Conservation (phyloP, 2,113 vertebrate genomes). For the Pithys albifrons region DNA sequence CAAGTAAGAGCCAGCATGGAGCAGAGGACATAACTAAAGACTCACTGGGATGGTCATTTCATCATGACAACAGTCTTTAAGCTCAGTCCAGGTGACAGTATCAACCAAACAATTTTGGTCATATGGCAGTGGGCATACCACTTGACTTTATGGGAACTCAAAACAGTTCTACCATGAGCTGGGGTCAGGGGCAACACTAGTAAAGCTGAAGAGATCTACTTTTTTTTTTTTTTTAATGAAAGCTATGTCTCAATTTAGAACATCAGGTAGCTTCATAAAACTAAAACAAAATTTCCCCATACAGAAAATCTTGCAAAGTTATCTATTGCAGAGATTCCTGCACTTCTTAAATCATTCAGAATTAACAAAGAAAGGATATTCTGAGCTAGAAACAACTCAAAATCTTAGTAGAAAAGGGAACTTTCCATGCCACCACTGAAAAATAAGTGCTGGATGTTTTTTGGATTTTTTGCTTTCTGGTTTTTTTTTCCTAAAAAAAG, state of each 20-base stretch:
- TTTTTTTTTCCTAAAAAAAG: not conserved
- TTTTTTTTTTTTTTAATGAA: not conserved
- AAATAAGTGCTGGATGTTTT: not conserved
- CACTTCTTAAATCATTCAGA: not conserved
- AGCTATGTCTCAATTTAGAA: not conserved
- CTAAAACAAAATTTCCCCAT: not conserved
- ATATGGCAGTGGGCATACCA: not conserved
- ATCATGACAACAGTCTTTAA: not conserved
- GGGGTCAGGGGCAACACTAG: accelerated
- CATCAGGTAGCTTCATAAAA: not conserved
- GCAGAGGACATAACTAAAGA: not conserved
- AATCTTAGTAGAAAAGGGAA: not conserved
- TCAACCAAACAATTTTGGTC: not conserved
- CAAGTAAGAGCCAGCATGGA: not conserved
- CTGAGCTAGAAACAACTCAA: not conserved
- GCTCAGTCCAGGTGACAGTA: not conserved
- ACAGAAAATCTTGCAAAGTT: not conserved
- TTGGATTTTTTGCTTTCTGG: not conserved
- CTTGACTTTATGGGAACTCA: not conserved
- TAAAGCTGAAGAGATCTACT: not conserved
- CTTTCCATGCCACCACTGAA: not conserved
- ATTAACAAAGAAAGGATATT: not conserved
- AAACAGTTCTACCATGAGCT: not conserved
- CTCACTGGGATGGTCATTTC: not conserved
- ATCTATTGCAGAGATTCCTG: not conserved